Evolutionary conservation across 2,113 vertebrate genomes (phyloP), one percentile per base, ranked within the genome.

Genomic region (Xenopus laevis): DNA sequence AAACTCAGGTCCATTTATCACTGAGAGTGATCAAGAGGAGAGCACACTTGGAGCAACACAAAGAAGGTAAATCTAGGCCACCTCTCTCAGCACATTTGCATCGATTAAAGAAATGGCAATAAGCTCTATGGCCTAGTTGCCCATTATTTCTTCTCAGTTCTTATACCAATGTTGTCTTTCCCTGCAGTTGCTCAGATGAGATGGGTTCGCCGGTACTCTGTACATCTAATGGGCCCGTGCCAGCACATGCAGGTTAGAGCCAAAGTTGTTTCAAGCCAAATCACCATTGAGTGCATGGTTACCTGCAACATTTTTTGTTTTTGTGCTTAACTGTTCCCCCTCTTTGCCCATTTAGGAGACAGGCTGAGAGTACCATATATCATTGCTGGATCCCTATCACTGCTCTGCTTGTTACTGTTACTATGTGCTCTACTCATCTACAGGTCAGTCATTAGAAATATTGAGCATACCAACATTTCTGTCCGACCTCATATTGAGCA

Each of bases 301-400:
- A 40, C 5, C 33, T 40, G 33, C 33, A 40, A 40, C 33, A 40
- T 40, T 40, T 6, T 27, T 27, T 27, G 23, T 27, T 27, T 40
- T 10, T 45, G 47, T 53, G 15, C 9, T 10, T 58, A 4, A 58
- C 17, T 20, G 15, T 27, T 60, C 58, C 20, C 4, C 58, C 20
- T 8, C 7, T 60, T 21, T 60, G 77, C 81, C 60, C 77, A 50
- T 85, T 64, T 68, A 98, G 96, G 93, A 58, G 96, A 94, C 86
- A 94, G 96, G 50, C 92, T 98, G 70, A 96, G 96, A 0, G 88
- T 95, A 87, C 96, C 95, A 83, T 98, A 98, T 8, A 87, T 96
- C 81, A 93, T 96, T 7, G 95, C 96, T 60, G 94, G 96, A 62
- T 92, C 95, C 72, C 91, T 99, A 72, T 95, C 94, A 50, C 82